Percentiles rank a stretch among this genome's conserved stretches.
Conservation (phyloP, 1,140 invertebrate genomes). For the Lepidurus arcticus region DNA sequence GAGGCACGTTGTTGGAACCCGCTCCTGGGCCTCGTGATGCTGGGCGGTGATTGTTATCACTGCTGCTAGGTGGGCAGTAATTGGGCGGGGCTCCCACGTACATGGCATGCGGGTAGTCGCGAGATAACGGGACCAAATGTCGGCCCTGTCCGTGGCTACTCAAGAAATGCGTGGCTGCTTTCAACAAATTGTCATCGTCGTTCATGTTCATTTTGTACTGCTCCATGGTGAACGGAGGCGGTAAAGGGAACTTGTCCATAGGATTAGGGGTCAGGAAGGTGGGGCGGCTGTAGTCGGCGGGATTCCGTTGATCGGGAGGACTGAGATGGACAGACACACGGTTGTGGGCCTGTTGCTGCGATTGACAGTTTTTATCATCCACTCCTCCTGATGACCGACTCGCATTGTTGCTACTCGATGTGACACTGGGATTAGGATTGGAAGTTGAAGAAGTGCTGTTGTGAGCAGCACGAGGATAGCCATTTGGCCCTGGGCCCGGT, state of each 20-base stretch:
- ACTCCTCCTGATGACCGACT: neutral
- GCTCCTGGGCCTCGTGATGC: slow-evolving; percentile 24
- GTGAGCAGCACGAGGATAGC: slow-evolving; percentile 17
- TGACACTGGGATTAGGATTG: slow-evolving; percentile 18
- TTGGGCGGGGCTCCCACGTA: slow-evolving; percentile 21
- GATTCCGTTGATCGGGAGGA: slow-evolving; percentile 8
- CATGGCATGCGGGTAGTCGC: slow-evolving; percentile 32
- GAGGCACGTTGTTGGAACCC: slow-evolving; percentile 3
- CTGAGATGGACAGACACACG: neutral
- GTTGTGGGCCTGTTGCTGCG: slow-evolving; percentile 20
- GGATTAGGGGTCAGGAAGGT: neutral
- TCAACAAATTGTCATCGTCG: slow-evolving; percentile 16
- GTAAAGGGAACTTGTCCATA: slow-evolving; percentile 6
- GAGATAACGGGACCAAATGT: slow-evolving; percentile 32
- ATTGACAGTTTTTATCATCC: slow-evolving; percentile 22
- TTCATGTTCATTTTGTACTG: slow-evolving; percentile 22
- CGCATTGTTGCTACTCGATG: slow-evolving; percentile 14
- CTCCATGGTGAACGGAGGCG: slow-evolving; percentile 3
- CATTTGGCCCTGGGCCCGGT: slow-evolving; percentile 3
- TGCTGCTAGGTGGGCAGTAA: slow-evolving; percentile 24
- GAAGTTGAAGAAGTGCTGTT: slow-evolving; percentile 11
- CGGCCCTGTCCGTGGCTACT: slow-evolving; percentile 32
- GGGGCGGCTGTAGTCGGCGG: slow-evolving; percentile 11
- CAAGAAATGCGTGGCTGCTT: slow-evolving; percentile 32
- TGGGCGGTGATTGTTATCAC: slow-evolving; percentile 20